These are phyloP conservation scores for Selene dorsalis DNA, from an alignment of 2,797 vertebrate genomes.

Conservation along the genomic window DNA sequence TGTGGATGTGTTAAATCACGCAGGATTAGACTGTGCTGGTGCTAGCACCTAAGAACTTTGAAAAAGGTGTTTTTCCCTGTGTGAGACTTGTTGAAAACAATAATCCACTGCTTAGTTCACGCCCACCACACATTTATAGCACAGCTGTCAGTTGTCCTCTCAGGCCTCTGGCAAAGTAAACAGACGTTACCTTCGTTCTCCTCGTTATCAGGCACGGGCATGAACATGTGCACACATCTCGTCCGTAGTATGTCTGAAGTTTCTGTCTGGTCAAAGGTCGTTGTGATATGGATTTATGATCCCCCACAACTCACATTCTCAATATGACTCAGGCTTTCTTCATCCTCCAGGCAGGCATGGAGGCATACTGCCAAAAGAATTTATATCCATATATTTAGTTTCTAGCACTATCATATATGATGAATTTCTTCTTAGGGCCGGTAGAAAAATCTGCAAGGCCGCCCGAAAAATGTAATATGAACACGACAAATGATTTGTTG, in stretches of 20 bases:
- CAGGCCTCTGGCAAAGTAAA: conserved; percentile 23
- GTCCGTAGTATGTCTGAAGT: conserved; percentile 12
- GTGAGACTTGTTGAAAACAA: conserved; percentile 20
- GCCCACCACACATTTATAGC: conserved; percentile 11
- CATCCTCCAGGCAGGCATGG: conserved; percentile 52
- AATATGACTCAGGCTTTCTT: conserved; percentile 72
- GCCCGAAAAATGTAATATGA: conserved; percentile 39
- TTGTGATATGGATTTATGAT: conserved; percentile 72
- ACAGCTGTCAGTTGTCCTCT: conserved; percentile 27
- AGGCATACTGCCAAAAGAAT: conserved; percentile 67
- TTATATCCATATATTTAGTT: conserved; percentile 70
- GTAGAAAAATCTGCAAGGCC: conserved; percentile 37
- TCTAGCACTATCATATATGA: conserved; percentile 64
- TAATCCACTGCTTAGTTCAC: conserved; percentile 36
- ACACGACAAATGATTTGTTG: conserved; percentile 74
- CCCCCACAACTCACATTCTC: conserved; percentile 66
- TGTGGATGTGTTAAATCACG: conserved; percentile 43
- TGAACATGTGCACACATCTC: conserved; percentile 35
- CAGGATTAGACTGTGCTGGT: conserved; percentile 53
- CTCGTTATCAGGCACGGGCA: conserved; percentile 34
- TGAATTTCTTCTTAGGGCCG: conserved; percentile 58
- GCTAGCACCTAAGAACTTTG: conserved; percentile 28
- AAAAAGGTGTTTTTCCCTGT: conserved; percentile 26
- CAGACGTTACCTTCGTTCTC: not conserved
- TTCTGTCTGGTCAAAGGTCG: conserved; percentile 68